These are phyloP conservation scores for Petrocephalus schoutedeni DNA, from an alignment of 2,797 vertebrate species.

Conservation along the genomic window DNA sequence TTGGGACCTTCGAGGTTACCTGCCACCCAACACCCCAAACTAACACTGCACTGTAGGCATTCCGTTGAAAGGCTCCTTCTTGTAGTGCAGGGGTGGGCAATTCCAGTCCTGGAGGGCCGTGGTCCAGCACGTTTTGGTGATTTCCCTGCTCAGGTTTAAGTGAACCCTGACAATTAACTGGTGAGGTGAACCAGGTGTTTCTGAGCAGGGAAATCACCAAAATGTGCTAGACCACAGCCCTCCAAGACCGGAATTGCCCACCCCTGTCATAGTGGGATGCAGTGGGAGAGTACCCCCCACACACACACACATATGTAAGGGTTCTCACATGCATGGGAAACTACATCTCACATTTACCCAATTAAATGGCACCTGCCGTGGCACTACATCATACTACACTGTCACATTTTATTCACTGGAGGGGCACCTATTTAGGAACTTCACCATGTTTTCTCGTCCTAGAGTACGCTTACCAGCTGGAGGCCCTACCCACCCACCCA, in stretches of 20 bases:
- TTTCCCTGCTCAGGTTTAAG: too few relatives aligned
- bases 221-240: too few relatives aligned
- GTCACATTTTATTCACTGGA: not conserved
- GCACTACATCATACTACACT: not conserved
- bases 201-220: too few relatives aligned
- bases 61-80: not conserved
- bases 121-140: too few relatives aligned
- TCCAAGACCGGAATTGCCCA: too few relatives aligned
- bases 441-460: not conserved
- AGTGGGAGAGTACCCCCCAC: not conserved
- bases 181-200: too few relatives aligned
- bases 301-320: not conserved
- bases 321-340: not conserved
- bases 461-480: too few relatives aligned
- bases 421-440: not conserved
- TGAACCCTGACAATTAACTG: too few relatives aligned
- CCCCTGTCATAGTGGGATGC: not conserved
- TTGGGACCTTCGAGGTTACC: not conserved
- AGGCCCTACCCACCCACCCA: too few relatives aligned
- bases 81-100: not conserved
- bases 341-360: not conserved
- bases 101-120: too few relatives aligned
- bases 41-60: not conserved
- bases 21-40: not conserved
- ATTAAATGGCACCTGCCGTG: not conserved